These are phyloP conservation scores for Tiphia femorata DNA, from an alignment of 2,888 invertebrate genomes.

Conservation along the genomic window DNA sequence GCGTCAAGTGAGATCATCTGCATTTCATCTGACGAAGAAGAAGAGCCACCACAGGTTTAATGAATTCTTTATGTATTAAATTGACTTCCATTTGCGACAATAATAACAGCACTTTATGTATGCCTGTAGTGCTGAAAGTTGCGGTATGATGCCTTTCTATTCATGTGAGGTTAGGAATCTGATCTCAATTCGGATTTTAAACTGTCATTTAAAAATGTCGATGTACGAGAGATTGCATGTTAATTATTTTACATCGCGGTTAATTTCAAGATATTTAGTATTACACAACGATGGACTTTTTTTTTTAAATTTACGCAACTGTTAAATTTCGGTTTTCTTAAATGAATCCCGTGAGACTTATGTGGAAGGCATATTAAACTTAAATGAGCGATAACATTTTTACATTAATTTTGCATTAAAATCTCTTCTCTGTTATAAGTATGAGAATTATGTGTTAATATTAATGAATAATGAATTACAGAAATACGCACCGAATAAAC, in stretches of 20 bases:
- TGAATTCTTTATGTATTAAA: not conserved
- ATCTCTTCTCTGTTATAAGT: not conserved
- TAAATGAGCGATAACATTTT: not conserved
- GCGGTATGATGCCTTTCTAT: no score
- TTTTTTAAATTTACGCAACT: no score
- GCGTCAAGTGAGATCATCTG: slow-evolving; percentile 43
- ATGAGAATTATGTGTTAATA: no score
- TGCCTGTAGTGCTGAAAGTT: no score
- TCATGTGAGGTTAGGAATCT: no score
- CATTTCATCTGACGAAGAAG: slow-evolving; percentile 51
- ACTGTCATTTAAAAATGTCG: no score
- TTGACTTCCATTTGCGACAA: no score
- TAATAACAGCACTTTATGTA: no score
- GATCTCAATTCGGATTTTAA: no score
- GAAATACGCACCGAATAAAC: slow-evolving; percentile 6
- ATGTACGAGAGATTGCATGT: no score
- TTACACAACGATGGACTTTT: no score
- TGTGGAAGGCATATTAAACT: not conserved
- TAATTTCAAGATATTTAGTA: not conserved
- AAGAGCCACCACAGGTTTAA: slow-evolving; percentile 35
- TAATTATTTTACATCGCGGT: not conserved
- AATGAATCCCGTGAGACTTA: not conserved
- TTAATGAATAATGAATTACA: not conserved
- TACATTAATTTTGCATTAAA: not conserved
- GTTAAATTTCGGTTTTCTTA: no score